Evolutionary conservation across 1,140 invertebrate genomes (phyloP), one percentile per base, ranked within the genome.

Genomic region (Macrostomum lignano): DNA sequence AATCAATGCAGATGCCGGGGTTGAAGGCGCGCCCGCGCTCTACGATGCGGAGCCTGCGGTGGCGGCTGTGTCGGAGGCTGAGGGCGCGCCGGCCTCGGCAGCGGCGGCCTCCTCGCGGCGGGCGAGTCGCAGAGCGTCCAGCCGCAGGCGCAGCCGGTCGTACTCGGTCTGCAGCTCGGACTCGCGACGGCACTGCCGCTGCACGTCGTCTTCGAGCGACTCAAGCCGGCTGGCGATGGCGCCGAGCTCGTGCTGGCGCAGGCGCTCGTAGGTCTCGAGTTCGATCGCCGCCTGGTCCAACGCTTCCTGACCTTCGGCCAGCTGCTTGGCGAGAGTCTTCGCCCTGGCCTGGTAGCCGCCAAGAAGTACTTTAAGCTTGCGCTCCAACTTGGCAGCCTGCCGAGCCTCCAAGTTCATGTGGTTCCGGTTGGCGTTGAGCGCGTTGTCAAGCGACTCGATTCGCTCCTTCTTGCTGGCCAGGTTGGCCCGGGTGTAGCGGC

Each of bases 311-410:
- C 75, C 52, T 41, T 91, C 81, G 39, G 73, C 68, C 5, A 81
- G 62, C 47, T 84, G 78, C 55, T 93, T 91, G 0, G 75, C 66
- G n/a, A 88, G 57, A 6, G 69, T 70, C 47, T 84, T 76, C 2
- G 74, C 70, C 33, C 73, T 61, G 0, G 70, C 69, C 61, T 76
- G 72, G 62, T 86, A 86, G 10, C 78, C 76, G 19, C 71, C 82
- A 10, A 84, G 74, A 1, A 93, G 61, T 32, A 93, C 74, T 60
- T 82, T 74, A 1, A 96, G 58, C 60, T 91, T 94, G 51, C 93
- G 94, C 54, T 98, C 88, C 62, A 91, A 72, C 62, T 94, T 96
- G 0, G 74, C 76, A 30, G 84, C 88, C 37, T 72, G 68, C 60
- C 91, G 93, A 0, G 82, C 82, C 60, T 91, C 79, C 14, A 10